Base-by-base conservation (phyloP, 2,113 vertebrate genomes). In the Ciconia stormi region DNA sequence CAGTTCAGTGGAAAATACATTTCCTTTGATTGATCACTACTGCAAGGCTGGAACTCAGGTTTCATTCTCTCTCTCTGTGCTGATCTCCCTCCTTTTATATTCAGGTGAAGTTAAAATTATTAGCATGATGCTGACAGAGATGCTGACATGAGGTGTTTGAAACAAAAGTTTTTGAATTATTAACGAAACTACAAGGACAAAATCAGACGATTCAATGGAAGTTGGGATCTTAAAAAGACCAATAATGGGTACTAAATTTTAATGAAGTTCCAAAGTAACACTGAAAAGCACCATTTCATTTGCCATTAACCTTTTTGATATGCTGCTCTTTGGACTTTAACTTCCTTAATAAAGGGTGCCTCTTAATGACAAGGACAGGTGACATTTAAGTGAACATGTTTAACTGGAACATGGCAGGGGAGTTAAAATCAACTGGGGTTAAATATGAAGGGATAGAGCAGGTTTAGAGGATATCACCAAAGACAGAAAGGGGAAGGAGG, bases 121-220 rank as follows among this genome's bases (percentile, higher is more conserved):
- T 95, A 98, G 34, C 80, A 74, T 87, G 86, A 96, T 11, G 12
- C 88, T 94, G 85, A 90, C 94, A 97, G 85, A 97, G 74, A 84
- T 91, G 95, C 95, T 97, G 95, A 97, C 69, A 58, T 71, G 56
- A 84, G 26, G 50, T 76, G 9, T 87, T 97, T 90, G 73, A 97
- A 98, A 90, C 61, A 96, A 97, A 97, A 96, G 91, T 82, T 93
- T 97, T 89, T 97, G 78, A 98, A 97, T 97, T 98, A 97, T 97
- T 97, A 97, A 97, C 3, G 16, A 92, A 97, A 94, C 74, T 90
- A 78, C 96, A 98, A 97, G 93, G 96, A 73, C 82, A 96, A 85
- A 97, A 96, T 97, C 76, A 86, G 84, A 93, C 74, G 62, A 97
- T 97, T 97, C 95, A 78, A 10, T 89, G 82, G 65, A 93, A 94